Conservation (phyloP, 2,888 invertebrate species). For the Sinopyrophorus schimmeli region DNA sequence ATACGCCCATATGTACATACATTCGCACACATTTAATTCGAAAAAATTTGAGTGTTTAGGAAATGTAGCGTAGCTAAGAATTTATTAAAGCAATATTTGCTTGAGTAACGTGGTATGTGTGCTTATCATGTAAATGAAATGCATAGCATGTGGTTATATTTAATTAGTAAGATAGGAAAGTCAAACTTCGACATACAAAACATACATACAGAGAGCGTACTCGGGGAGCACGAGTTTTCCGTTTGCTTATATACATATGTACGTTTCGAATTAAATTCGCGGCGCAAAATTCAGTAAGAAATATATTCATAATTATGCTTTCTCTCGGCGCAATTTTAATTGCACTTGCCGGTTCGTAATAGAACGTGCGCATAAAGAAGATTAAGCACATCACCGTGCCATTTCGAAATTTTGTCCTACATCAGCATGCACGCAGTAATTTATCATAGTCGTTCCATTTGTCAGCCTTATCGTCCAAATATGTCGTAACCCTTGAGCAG, state of each 20-base stretch:
- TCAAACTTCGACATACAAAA: too few relatives aligned
- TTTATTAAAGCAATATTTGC: too few relatives aligned
- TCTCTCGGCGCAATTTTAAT: conserved; percentile 27
- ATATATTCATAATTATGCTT: conserved; percentile 26
- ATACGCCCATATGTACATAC: too few relatives aligned
- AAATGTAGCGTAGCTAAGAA: too few relatives aligned
- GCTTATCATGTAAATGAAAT: neutral
- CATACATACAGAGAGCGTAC: too few relatives aligned
- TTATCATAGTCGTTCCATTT: conserved; percentile 42
- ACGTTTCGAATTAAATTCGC: conserved; percentile 11
- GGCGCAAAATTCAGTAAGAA: conserved; percentile 14
- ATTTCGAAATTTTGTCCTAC: conserved; percentile 32
- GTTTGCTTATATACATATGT: conserved; percentile 10
- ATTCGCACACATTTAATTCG: too few relatives aligned
- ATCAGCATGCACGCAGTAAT: conserved; percentile 37
- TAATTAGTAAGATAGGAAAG: too few relatives aligned
- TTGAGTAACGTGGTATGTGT: too few relatives aligned
- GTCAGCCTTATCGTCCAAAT: conserved; percentile 39
- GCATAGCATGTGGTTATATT: too few relatives aligned
- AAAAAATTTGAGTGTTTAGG: too few relatives aligned
- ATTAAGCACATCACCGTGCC: conserved; percentile 29
- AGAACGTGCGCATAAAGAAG: conserved; percentile 31
- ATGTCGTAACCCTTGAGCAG: conserved; percentile 34
- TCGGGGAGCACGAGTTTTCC: conserved; percentile 3
- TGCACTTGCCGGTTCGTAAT: conserved; percentile 26